phyloP scores from a whole-genome alignment of 1,140 invertebrate genomes.

The Paralvinella palmiformis region DNA sequence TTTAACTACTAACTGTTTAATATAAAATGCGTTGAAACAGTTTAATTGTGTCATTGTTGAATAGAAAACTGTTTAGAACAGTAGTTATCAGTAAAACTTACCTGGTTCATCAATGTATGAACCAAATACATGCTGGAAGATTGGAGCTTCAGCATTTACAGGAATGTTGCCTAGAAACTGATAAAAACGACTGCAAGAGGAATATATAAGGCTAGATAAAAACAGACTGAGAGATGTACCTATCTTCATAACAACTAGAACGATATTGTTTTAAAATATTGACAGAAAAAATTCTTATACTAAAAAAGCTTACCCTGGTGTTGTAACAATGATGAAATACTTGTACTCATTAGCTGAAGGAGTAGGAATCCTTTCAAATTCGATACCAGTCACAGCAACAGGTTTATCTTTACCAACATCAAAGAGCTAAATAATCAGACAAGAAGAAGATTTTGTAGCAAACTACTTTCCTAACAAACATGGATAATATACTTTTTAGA shows the following conservation, averaged over 20 bases:
- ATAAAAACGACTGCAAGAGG: conserved; percentile 62
- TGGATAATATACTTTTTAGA: not conserved
- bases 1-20: no score
- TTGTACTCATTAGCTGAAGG: conserved; percentile 57
- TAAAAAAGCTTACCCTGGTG: conserved; percentile 54
- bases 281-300: not conserved
- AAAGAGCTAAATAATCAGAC: conserved; percentile 65
- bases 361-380: conserved; percentile 67
- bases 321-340: conserved; percentile 69
- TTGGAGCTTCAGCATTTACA: conserved; percentile 67
- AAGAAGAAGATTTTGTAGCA: not conserved
- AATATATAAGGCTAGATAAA: not conserved
- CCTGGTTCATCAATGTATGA: conserved; percentile 70
- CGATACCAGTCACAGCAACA: conserved; percentile 76
- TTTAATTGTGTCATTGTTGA: not conserved
- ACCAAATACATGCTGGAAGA: conserved; percentile 74
- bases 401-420: conserved; percentile 68
- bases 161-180: conserved; percentile 73
- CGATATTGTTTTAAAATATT: not conserved
- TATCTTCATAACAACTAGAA: not conserved
- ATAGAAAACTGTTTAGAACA: not conserved
- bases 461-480: not conserved
- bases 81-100: conserved; percentile 40
- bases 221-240: not conserved
- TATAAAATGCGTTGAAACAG: no score